Evolutionary conservation across 2,113 vertebrate genomes (phyloP).

Genomic region (Ophiodon elongatus): DNA sequence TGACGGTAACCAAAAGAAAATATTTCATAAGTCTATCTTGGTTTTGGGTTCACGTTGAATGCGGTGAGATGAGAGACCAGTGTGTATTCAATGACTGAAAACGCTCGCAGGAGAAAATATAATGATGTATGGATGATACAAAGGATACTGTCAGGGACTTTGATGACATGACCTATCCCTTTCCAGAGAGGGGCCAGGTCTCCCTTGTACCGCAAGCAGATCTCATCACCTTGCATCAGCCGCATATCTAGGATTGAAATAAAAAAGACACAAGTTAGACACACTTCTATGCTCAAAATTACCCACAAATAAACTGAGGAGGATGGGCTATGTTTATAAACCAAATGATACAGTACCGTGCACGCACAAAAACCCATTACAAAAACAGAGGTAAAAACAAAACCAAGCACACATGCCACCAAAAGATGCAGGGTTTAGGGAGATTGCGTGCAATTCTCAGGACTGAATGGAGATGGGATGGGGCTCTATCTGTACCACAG

Average conservation of each 20-base stretch:
- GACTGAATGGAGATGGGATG: slow-evolving; percentile 19
- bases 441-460: slow-evolving; percentile 52
- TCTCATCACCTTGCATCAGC: slow-evolving; percentile 99
- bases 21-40: too few species aligned
- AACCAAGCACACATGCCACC: slow-evolving; percentile 64
- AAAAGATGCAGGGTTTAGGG: slow-evolving; percentile 54
- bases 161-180: slow-evolving; percentile 98
- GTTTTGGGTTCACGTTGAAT: background rate
- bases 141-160: slow-evolving; percentile 99
- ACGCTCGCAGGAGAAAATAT: background rate
- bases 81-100: background rate
- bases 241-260: slow-evolving; percentile 91
- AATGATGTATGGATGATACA: background rate
- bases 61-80: background rate
- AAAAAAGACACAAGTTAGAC: background rate
- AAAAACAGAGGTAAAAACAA: slow-evolving; percentile 32
- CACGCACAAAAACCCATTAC: slow-evolving; percentile 8
- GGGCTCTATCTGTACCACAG: slow-evolving; percentile 63
- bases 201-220: slow-evolving; percentile 97
- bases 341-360: slow-evolving; percentile 39
- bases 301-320: background rate
- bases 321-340: background rate
- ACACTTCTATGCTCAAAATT: background rate
- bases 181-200: slow-evolving; percentile 97
- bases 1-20: background rate